A percentile compares a stretch with the other conserved stretches of the same genome.
Conservation (phyloP, 2,797 vertebrate species). For the Phataginus tetradactyla region DNA sequence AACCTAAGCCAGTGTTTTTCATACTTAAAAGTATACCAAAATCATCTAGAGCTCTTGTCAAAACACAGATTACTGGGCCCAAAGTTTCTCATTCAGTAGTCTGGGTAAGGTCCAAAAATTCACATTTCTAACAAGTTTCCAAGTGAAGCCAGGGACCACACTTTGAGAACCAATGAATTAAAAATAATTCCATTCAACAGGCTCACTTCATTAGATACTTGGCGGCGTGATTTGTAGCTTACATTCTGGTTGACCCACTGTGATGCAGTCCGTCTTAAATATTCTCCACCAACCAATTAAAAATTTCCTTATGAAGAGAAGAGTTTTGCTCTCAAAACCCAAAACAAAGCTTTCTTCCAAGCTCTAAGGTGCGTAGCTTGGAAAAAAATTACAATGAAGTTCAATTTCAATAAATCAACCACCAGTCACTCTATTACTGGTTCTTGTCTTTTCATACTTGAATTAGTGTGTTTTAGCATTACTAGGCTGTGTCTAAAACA, state of each 20-base stretch:
- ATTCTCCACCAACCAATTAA: neutral
- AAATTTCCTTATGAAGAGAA: conserved; percentile 28
- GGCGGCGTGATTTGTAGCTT: neutral
- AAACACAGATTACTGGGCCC: conserved; percentile 10
- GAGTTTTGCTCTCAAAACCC: neutral
- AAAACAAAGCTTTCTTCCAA: conserved; percentile 34
- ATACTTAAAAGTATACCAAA: neutral
- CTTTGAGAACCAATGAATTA: neutral
- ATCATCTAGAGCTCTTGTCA: neutral
- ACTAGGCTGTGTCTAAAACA: neutral
- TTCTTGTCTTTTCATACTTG: conserved; percentile 11
- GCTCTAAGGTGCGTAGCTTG: neutral
- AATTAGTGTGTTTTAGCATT: neutral
- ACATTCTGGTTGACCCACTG: neutral
- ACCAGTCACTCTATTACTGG: neutral
- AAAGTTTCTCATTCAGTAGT: neutral
- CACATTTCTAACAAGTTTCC: conserved; percentile 25
- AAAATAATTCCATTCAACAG: conserved; percentile 16
- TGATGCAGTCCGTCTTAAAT: neutral
- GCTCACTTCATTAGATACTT: neutral
- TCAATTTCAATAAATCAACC: conserved; percentile 33
- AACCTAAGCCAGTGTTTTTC: neutral
- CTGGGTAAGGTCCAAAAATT: neutral
- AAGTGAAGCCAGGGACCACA: neutral
- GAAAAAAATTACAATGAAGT: conserved; percentile 30